A percentile compares a stretch with the other conserved stretches of the same genome.
Conservation (phyloP, 2,797 vertebrate genomes). For the Oreortyx pictus region DNA sequence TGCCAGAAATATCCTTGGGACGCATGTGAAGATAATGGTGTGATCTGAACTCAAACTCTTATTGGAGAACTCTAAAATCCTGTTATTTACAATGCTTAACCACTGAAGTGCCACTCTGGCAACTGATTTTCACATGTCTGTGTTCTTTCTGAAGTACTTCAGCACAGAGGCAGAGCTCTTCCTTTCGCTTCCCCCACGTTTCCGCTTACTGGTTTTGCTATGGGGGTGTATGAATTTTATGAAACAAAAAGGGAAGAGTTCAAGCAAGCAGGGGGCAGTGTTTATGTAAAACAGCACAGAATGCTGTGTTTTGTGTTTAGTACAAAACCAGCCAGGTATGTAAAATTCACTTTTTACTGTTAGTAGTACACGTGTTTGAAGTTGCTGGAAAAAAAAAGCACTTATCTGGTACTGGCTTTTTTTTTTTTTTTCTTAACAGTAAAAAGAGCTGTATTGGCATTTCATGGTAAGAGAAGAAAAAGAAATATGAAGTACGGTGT, state of each 20-base stretch:
- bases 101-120: background rate
- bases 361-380: background rate
- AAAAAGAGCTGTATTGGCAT: background rate
- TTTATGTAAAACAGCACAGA: background rate
- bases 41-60: background rate
- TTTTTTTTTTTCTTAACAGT: background rate
- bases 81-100: background rate
- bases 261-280: background rate
- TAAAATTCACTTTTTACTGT: background rate
- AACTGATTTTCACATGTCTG: background rate
- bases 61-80: background rate
- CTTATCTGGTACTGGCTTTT: too few species aligned
- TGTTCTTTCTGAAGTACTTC: background rate
- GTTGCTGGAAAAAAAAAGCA: background rate
- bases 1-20: accelerated
- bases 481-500: background rate
- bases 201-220: background rate
- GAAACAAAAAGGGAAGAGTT: background rate
- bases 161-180: background rate
- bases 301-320: background rate
- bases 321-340: background rate
- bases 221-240: background rate
- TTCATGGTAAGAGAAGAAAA: background rate
- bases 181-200: background rate
- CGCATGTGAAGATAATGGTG: background rate